Conservation (phyloP, 2,888 invertebrate species). For the Dione vanillae region DNA sequence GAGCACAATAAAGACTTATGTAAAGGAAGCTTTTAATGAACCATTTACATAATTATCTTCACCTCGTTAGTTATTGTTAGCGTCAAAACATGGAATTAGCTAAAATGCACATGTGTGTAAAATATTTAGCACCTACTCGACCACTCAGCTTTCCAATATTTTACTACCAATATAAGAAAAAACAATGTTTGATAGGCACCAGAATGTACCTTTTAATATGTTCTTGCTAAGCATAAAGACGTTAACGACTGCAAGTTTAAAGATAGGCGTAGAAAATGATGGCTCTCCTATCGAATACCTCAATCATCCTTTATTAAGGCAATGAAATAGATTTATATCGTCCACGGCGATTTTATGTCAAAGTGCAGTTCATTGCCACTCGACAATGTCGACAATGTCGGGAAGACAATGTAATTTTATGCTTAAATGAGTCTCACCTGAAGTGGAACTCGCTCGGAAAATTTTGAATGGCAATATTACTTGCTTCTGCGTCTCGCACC, state of each 20-base stretch:
- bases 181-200: constrained; percentile 33
- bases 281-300: constrained; percentile 73
- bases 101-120: constrained; percentile 56
- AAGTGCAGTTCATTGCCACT: constrained; percentile 84
- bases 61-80: constrained; percentile 71
- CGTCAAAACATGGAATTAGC: constrained; percentile 62
- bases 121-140: constrained; percentile 53
- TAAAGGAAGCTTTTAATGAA: constrained; percentile 58
- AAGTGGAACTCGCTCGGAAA: constrained; percentile 80
- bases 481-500: constrained; percentile 66
- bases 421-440: constrained; percentile 79
- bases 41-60: constrained; percentile 63
- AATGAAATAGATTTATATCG: constrained; percentile 82
- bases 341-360: constrained; percentile 82
- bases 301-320: constrained; percentile 80
- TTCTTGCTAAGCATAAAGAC: constrained; percentile 55
- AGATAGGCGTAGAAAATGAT: constrained; percentile 70
- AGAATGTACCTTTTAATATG: constrained; percentile 46
- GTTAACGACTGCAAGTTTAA: constrained; percentile 70
- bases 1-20: constrained; percentile 66
- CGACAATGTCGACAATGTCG: constrained; percentile 80
- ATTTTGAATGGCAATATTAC: constrained; percentile 80
- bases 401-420: constrained; percentile 83
- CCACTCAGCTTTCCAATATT: constrained; percentile 29
- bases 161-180: constrained; percentile 31